Conservation (phyloP, 2,113 vertebrate genomes). For the Anarhynchus alexandrinus region DNA sequence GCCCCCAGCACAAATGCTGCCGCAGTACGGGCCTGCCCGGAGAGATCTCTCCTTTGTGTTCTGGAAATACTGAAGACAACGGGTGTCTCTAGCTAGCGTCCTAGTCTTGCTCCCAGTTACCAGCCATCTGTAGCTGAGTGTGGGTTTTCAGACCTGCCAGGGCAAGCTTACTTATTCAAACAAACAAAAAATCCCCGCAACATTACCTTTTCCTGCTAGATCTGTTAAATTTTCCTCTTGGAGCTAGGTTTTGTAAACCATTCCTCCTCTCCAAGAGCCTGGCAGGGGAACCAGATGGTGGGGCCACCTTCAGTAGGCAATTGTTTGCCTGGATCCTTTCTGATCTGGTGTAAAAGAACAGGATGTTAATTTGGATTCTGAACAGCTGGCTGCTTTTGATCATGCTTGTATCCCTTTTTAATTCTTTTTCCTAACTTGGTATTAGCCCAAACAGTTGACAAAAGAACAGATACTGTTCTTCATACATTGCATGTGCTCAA, state of each 20-base stretch:
- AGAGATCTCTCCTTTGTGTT: background rate
- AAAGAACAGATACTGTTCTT: conserved; percentile 18
- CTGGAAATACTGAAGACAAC: background rate
- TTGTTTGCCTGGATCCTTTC: background rate
- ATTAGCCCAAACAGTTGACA: background rate
- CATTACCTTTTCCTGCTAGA: background rate
- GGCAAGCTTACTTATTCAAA: background rate
- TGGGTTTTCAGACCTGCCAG: background rate
- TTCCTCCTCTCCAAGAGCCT: background rate
- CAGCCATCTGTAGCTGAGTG: background rate
- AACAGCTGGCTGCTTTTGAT: conserved; percentile 2
- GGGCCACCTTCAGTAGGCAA: background rate
- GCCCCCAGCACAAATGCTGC: background rate
- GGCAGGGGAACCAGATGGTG: background rate
- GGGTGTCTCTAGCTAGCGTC: background rate
- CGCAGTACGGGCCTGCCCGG: background rate
- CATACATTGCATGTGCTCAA: background rate
- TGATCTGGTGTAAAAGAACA: background rate
- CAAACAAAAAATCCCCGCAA: background rate
- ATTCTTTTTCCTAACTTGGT: background rate
- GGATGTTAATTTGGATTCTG: background rate
- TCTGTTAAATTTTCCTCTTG: background rate
- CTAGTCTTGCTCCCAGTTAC: background rate
- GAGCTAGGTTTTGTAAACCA: background rate
- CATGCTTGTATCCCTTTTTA: background rate